Evolutionary conservation across 2,888 invertebrate species (phyloP), one percentile per base, ranked within the genome.

Genomic region (Unio pictorum): DNA sequence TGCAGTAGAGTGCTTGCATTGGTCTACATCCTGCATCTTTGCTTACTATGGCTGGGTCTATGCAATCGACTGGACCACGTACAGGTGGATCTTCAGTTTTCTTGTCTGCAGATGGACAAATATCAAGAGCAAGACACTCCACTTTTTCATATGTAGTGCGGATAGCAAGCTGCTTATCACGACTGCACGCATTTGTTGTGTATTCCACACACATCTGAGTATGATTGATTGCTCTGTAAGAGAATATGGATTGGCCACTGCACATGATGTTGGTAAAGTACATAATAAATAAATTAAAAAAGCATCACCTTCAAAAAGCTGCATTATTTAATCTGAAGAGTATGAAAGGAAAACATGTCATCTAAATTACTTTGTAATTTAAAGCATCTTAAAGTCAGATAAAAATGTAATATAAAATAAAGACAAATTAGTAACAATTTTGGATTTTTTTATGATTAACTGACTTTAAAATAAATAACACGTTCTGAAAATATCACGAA

Each of bases 111-210:
- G 74, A 55, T 1, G 71, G 60, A 61, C 76, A 77, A 59, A 74
- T 67, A 28, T 73, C 72, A 1, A 71, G 61, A 23, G 76, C 76
- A 17, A 77, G 61, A 34, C 76, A 77, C 61, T 74, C 69, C 4
- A 74, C 63, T 6, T 74, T 55, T 20, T 61, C 20, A 63, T 69
- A 77, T 26, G 71, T 68, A 3, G 30, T 23, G n/a, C 73, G 71
- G 45, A 75, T 30, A 18, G 66, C 58, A 7, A 18, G 17, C 55
- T 67, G 63, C 4, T 57, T 15, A 3, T 66, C 54, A 5, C 11
- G 18, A 18, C n/a, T 56, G 57, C 75, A 75, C 8, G 45, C 66
- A 54, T 54, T 34, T 61, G 73, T 61, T 6, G 69, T 61, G 20
- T 26, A 45, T 5, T 23, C 55, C 56, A 73, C 57, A 45, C 73